Evolutionary conservation across 2,888 invertebrate genomes (phyloP), one percentile per base, ranked within the genome.

Genomic region (Carcina quercana): DNA sequence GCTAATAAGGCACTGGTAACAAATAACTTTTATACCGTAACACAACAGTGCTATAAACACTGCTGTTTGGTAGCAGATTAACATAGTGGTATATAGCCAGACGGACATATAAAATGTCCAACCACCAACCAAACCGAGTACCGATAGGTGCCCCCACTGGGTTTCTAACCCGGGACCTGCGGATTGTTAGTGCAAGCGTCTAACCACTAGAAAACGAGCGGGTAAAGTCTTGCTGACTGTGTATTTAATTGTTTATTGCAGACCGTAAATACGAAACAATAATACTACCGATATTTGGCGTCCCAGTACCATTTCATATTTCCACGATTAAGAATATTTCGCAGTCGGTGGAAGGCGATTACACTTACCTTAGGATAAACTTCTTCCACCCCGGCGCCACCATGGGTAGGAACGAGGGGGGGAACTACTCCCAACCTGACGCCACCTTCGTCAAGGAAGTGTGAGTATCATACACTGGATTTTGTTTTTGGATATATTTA

Each of bases 301-400:
- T 96, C 26, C 93, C 98, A 1, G 96, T 97, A 38, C 98, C 99
- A 32, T 99, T 97, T 74, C 99, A 99, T 70, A 99, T 99, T 66
- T 97, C 98, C 3, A 98, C 97, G 4, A 96, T 99, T 32, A 99
- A 99, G 86, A 99, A 99, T 70, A 97, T 98, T 58, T 97, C 97
- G 1, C 96, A 97, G 74, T 97, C 97, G 0, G 96, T 98, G 8
- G 99, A 99, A 79, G 97, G 99, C 3, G 98, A 98, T 73, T 98
- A 97, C 79, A 98, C 98, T 0, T 99, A 99, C 75, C 89, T 99
- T 48, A 91, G 94, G 66, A 94, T 99, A 57, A 99, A 99, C 76
- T 99, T 99, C 75, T 98, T 97, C 80, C 97, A 98, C 75, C 99
- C 99, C 17, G 99, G 98, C 12, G 94, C 96, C 7, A 95, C 98